Percentiles rank a stretch among this genome's conserved stretches.
Conservation (phyloP, 2,888 invertebrate genomes). For the Bembecia ichneumoniformis region DNA sequence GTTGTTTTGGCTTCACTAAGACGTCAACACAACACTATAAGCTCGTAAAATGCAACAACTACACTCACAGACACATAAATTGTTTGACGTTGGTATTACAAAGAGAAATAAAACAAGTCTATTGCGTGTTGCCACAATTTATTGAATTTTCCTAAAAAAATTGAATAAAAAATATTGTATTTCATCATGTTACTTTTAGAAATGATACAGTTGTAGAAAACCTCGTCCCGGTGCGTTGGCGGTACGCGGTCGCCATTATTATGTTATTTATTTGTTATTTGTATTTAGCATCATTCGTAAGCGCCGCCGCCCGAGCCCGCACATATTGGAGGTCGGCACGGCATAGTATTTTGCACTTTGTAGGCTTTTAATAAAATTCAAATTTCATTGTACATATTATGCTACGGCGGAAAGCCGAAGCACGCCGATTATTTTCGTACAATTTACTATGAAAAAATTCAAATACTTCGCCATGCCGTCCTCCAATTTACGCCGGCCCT, state of each 20-base stretch:
- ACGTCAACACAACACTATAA: too few species aligned
- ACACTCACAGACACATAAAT: background rate
- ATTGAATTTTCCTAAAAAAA: constrained; percentile 71
- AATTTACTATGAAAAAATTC: too few species aligned
- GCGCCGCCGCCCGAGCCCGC: constrained; percentile 16
- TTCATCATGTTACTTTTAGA: constrained; percentile 66
- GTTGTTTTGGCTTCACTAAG: too few species aligned
- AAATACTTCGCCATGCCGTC: too few species aligned
- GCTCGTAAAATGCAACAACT: too few species aligned
- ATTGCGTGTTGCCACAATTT: constrained; percentile 63
- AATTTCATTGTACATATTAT: too few species aligned
- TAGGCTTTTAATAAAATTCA: background rate
- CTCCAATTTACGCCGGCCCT: too few species aligned
- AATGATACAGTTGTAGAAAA: constrained; percentile 66
- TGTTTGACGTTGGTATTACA: too few species aligned
- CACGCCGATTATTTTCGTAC: too few species aligned
- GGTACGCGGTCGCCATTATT: constrained; percentile 26
- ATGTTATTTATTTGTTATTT: constrained; percentile 22
- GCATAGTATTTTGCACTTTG: background rate
- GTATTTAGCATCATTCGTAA: background rate
- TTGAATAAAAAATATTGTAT: constrained; percentile 73
- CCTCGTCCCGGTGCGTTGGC: constrained; percentile 26
- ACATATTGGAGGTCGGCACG: background rate
- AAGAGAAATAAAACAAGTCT: constrained; percentile 24
- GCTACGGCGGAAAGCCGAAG: too few species aligned